These are phyloP conservation scores for Drosophila subquinaria DNA, from an alignment of 2,888 invertebrate species.

Conservation along the genomic window DNA sequence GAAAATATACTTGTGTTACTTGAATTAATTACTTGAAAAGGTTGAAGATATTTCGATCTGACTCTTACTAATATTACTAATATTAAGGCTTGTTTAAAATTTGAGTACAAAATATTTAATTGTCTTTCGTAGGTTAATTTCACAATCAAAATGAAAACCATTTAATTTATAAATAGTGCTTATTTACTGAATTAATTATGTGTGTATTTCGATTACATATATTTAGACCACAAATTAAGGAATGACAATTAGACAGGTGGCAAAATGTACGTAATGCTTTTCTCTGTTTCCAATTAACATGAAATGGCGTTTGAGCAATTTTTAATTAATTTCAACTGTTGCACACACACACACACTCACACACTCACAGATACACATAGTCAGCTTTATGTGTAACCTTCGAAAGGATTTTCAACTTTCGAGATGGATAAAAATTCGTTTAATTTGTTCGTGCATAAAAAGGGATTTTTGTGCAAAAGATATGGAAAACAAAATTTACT, in stretches of 20 bases:
- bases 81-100: too few species aligned
- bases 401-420: constrained; percentile 3
- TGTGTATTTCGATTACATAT: constrained; percentile 1
- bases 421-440: constrained; percentile 19
- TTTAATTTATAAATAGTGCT: too few species aligned
- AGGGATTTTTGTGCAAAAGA: constrained; percentile 13
- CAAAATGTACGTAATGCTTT: neutral
- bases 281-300: constrained; percentile 5
- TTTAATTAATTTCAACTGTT: constrained; percentile 69
- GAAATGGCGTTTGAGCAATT: constrained; percentile 59
- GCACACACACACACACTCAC: constrained; percentile 14
- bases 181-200: constrained; percentile 3
- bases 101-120: too few species aligned
- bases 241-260: constrained; percentile 16
- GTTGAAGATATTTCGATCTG: too few species aligned
- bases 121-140: too few species aligned
- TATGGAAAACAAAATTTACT: constrained; percentile 11
- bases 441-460: constrained; percentile 23
- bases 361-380: neutral
- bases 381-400: constrained; percentile 8
- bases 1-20: too few species aligned
- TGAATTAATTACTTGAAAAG: too few species aligned
- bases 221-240: neutral
- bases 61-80: too few species aligned
- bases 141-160: too few species aligned